Evolutionary conservation across 2,113 vertebrate species (phyloP).

Genomic region (Coregonus clupeaformis): DNA sequence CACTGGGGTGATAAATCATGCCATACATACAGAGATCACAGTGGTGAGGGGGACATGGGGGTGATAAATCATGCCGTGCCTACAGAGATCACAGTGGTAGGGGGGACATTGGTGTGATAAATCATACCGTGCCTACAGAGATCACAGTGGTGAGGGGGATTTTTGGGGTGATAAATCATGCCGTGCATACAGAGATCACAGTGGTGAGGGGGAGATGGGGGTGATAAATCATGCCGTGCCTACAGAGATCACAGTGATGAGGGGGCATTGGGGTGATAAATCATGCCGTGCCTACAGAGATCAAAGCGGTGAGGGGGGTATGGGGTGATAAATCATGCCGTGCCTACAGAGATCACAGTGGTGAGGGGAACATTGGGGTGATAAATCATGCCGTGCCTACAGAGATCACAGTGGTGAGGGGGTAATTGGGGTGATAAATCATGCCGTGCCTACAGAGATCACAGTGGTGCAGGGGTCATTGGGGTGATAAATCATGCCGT

Average conservation of each 20-base stretch:
- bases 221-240: constrained; percentile 64
- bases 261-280: constrained; percentile 64
- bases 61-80: constrained; percentile 64
- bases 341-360: constrained; percentile 46
- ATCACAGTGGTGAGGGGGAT: constrained; percentile 47
- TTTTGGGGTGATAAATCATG: constrained; percentile 68
- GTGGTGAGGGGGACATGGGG: neutral
- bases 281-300: constrained; percentile 56
- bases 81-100: constrained; percentile 48
- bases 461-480: constrained; percentile 50
- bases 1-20: constrained; percentile 68
- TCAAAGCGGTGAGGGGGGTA: constrained; percentile 51
- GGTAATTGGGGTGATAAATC: constrained; percentile 67
- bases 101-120: constrained; percentile 63
- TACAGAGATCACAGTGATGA: constrained; percentile 49
- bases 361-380: constrained; percentile 57
- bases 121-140: constrained; percentile 57
- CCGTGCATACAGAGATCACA: constrained; percentile 49
- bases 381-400: constrained; percentile 63
- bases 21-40: constrained; percentile 49
- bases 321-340: constrained; percentile 66
- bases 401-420: constrained; percentile 48
- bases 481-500: constrained; percentile 65
- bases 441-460: constrained; percentile 52
- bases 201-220: constrained; percentile 53